Conservation (phyloP, 2,888 invertebrate genomes). For the Agrochola lychnidis region DNA sequence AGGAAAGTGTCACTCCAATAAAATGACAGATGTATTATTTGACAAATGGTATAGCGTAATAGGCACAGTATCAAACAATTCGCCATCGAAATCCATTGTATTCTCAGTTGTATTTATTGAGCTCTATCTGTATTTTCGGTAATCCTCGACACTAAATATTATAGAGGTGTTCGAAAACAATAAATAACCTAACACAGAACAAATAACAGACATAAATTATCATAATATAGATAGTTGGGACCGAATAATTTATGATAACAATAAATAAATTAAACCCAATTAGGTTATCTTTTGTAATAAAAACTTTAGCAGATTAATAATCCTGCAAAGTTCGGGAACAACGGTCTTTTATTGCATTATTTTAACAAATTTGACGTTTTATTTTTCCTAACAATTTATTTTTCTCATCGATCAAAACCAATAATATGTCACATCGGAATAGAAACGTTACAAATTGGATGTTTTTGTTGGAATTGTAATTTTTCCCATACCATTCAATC, state of each 20-base stretch:
- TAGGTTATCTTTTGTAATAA: slow-evolving; percentile 27
- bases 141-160: slow-evolving; percentile 40
- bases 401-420: slow-evolving; percentile 47
- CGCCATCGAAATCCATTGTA: slow-evolving; percentile 13
- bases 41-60: slow-evolving; percentile 2
- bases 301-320: slow-evolving; percentile 19
- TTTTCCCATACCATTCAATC: slow-evolving; percentile 42
- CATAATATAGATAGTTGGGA: slow-evolving; percentile 12
- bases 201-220: slow-evolving; percentile 39
- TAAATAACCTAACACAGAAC: slow-evolving; percentile 37
- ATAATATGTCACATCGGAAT: slow-evolving; percentile 17
- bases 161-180: slow-evolving; percentile 19
- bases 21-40: neutral
- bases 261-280: slow-evolving; percentile 36
- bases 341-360: neutral
- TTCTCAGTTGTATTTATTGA: slow-evolving; percentile 15
- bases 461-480: slow-evolving; percentile 33
- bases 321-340: neutral
- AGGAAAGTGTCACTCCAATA: neutral
- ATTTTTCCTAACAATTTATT: neutral
- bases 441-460: slow-evolving; percentile 44
- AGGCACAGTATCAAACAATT: slow-evolving; percentile 12
- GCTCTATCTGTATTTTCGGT: slow-evolving; percentile 9
- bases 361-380: slow-evolving; percentile 13
- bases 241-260: slow-evolving; percentile 8